Base-by-base conservation (phyloP, 2,888 invertebrate genomes). In the Brenthis daphne region DNA sequence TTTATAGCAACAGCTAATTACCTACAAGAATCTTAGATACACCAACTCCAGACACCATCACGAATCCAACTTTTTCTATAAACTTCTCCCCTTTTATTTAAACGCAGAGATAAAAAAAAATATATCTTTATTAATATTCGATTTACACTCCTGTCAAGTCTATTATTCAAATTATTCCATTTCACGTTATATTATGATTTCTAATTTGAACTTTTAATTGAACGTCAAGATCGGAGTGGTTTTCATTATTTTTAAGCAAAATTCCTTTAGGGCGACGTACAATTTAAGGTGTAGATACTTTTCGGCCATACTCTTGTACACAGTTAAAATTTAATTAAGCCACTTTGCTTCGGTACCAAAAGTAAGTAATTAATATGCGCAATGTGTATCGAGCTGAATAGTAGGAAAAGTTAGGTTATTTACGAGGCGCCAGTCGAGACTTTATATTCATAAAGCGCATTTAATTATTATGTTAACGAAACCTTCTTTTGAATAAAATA, bases 381-480 rank as follows among this genome's bases (percentile, higher is more conserved):
- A 83, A 85, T 85, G 86, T 87, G 86, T 87, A 88, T 89, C 83
- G 84, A 86, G 85, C 83, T 83, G 85, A 86, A 87, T 84, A 87
- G 83, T 86, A 86, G 81, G 83, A 88, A 88, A 89, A 91, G 86
- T 91, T 90, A 43, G 72, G 82, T 81, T 89, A 86, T 90, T 90
- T 88, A 85, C 83, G 80, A 83, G 85, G 88, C 86, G 90, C 88
- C 86, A 85, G 86, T 85, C 84, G 86, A 84, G 84, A 88, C 81
- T 91, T 91, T 87, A 85, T 90, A 92, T 92, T 92, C 92, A 92
- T 89, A 89, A 90, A 88, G 86, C 85, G 88, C 85, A 84, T 92
- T 90, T 92, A 91, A 92, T 92, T 92, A 92, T 88, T 89, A 92
- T 92, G 91, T 88, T 88, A 92, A 92, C 89, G 90, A 90, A 88